Conservation (phyloP, 2,888 invertebrate species). For the Mayetiola destructor region DNA sequence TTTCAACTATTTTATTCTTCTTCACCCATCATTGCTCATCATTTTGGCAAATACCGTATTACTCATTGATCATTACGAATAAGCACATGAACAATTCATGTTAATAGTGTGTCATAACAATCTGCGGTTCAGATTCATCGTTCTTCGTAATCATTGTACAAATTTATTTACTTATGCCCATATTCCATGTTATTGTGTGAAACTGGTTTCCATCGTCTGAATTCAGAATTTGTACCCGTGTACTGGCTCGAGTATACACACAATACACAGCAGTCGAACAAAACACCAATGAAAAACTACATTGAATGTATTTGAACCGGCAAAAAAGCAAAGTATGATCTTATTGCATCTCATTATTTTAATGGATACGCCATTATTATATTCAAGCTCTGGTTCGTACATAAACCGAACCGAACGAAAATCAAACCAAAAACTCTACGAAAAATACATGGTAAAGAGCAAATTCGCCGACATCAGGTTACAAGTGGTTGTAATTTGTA, state of each 20-base stretch:
- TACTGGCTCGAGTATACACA: not conserved
- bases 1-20: not conserved
- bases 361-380: slow-evolving; percentile 10
- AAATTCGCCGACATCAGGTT: slow-evolving; percentile 3
- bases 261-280: not conserved
- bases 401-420: too few species aligned
- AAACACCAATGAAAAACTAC: not conserved
- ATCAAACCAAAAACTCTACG: not conserved
- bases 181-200: not conserved
- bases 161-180: not conserved
- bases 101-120: slow-evolving; percentile 4
- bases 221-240: not conserved
- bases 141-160: slow-evolving; percentile 3
- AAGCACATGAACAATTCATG: not conserved
- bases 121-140: not conserved
- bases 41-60: not conserved
- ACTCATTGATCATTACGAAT: not conserved
- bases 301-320: too few species aligned
- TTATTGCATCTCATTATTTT: slow-evolving; percentile 13
- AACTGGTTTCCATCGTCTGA: not conserved
- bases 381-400: too few species aligned
- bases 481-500: slow-evolving; percentile 13
- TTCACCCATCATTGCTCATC: not conserved
- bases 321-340: slow-evolving; percentile 10
- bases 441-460: not conserved